Base-by-base conservation (phyloP, 2,888 invertebrate genomes). In the Chaetoderma sp. region DNA sequence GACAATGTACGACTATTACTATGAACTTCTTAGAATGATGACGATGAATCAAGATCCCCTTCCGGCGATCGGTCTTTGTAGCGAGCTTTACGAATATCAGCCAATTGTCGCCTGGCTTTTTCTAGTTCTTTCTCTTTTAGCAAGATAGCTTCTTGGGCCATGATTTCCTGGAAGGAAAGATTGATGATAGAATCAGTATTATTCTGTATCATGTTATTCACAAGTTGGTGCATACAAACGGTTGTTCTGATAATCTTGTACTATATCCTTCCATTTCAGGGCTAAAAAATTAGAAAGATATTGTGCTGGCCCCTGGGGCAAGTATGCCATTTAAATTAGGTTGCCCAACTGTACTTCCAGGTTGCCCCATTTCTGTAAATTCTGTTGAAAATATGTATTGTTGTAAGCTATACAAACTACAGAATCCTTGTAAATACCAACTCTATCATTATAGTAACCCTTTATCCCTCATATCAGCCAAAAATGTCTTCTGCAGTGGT, bases 111-210 rank as follows among this genome's bases (percentile, higher is more conserved):
- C 55, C 98, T 90, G 0, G 99, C 99, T 81, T 95, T 95, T 76
- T 95, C 94, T 63, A 99, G 87, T 88, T 98, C 94, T 73, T 93
- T 91, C 87, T 99, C 98, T 83, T 98, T 98, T 78, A 95, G 91
- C 62, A 98, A 89, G 1, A 99, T 96, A 66, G 87, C 87, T 75
- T 89, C 89, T 70, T 88, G 88, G 2, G 88, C 88, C 67, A 76
- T 79, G 45, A 85, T 80, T 60, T 84, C 80, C 84, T 85, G 78
- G 8, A 65, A 68, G 23, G 39, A 6, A 39, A 47, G 47, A 55
- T 10, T 28, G 33, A 18, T 36, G 28, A 49, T 18, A 65, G 5
- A n/a, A n/a, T n/a, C n/a, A n/a, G n/a, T n/a, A n/a, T n/a, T n/a
- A n/a, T 10, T 10, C 23, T 57, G 23, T 13, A 8, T 47, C 21